phyloP scores from a whole-genome alignment of 2,888 invertebrate genomes.

The Drosophila suboccidentalis region DNA sequence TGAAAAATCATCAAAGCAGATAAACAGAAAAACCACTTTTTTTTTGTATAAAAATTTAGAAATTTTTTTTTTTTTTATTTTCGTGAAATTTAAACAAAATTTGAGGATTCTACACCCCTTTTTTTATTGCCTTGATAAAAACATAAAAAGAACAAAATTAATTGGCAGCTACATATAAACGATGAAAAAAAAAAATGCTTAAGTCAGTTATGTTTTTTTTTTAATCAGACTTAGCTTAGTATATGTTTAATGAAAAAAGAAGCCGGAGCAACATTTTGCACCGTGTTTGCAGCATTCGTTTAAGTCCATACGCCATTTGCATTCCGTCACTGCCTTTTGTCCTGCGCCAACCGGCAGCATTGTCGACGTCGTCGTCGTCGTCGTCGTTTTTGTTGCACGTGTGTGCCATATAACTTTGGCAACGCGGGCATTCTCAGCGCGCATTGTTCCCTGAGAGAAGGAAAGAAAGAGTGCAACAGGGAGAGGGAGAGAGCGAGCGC shows the following conservation, averaged over 20 bases:
- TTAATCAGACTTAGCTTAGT: no score
- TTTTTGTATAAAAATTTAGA: no score
- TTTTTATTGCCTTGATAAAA: no score
- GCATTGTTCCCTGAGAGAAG: conserved; percentile 37
- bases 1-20: no score
- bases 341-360: conserved; percentile 39
- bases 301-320: conserved; percentile 74
- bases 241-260: neutral
- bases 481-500: conserved; percentile 10
- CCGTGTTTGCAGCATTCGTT: conserved; percentile 55
- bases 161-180: no score
- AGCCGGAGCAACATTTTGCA: conserved; percentile 39
- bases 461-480: neutral
- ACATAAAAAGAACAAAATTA: no score
- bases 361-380: conserved; percentile 1
- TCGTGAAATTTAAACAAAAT: no score
- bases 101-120: no score
- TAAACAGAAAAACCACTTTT: no score
- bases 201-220: no score
- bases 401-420: conserved; percentile 70
- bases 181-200: no score
- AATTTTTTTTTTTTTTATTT: no score
- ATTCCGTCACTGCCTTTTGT: conserved; percentile 69
- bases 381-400: conserved; percentile 44
- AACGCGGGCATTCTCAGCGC: conserved; percentile 46